These are phyloP conservation scores for Astropecten irregularis DNA, from an alignment of 53 echinoderm and acorn worm species.

Conservation along the genomic window DNA sequence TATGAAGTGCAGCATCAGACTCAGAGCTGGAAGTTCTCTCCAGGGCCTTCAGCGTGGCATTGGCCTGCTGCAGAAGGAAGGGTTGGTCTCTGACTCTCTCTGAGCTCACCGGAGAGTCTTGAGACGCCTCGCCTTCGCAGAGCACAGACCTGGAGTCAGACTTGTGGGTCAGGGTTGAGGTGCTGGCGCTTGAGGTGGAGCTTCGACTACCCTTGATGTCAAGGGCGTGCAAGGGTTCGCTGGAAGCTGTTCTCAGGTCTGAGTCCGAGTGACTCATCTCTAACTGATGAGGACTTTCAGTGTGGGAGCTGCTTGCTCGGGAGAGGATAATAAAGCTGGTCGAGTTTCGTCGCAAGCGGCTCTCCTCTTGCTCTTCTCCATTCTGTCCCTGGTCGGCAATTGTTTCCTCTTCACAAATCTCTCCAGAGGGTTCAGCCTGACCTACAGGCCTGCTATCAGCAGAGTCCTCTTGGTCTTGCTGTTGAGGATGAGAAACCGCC, in stretches of 20 bases:
- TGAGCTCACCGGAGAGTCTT: background rate
- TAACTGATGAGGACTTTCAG: background rate
- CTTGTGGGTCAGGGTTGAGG: constrained; percentile 10
- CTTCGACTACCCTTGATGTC: background rate
- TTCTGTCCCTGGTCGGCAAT: background rate
- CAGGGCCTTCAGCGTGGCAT: background rate
- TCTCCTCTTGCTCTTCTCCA: background rate
- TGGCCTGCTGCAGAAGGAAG: background rate
- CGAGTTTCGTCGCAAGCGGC: constrained; percentile 50
- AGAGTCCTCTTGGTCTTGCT: background rate
- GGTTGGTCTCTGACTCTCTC: background rate
- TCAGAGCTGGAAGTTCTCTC: constrained; percentile 34
- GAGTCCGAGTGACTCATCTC: background rate
- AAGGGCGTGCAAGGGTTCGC: background rate
- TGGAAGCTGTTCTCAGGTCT: background rate
- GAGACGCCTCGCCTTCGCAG: background rate
- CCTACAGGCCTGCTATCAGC: background rate
- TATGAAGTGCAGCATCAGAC: background rate
- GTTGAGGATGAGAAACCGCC: background rate
- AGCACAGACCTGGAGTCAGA: constrained; percentile 17
- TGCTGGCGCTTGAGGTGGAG: constrained; percentile 31
- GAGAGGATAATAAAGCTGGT: constrained; percentile 70
- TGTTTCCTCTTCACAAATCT: background rate
- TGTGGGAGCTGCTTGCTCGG: background rate
- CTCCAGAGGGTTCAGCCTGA: background rate